phyloP scores from a whole-genome alignment of 2,113 vertebrate genomes.

The Pollimyrus isidori region DNA sequence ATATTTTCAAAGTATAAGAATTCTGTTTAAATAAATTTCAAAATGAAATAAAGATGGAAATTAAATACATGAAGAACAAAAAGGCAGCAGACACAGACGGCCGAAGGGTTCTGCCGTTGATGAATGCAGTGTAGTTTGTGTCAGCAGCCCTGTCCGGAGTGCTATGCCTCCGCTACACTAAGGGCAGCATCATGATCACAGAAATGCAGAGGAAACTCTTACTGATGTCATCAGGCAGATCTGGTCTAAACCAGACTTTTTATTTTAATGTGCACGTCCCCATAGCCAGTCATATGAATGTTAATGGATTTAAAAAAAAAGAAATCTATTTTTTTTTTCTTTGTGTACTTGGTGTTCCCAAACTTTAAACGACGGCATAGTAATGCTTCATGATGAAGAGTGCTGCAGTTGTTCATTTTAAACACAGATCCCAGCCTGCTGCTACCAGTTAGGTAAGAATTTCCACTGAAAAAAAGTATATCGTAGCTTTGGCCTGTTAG shows the following conservation, averaged over 20 bases:
- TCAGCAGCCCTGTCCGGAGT: background rate
- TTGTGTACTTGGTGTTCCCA: background rate
- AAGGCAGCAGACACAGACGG: background rate
- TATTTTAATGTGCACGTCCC: background rate
- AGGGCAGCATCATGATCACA: background rate
- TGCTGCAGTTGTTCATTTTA: background rate
- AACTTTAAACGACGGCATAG: background rate
- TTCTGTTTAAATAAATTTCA: background rate
- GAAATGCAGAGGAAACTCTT: background rate
- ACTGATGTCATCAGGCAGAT: background rate
- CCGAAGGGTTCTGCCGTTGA: background rate
- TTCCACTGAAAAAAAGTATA: background rate
- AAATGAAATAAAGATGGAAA: background rate
- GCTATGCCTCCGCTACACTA: background rate
- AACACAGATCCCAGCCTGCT: background rate
- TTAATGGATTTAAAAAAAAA: background rate
- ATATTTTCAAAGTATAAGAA: background rate
- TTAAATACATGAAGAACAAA: background rate
- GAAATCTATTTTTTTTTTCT: background rate
- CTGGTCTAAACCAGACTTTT: background rate
- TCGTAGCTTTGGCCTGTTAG: background rate
- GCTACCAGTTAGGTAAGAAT: background rate
- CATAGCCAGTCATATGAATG: background rate
- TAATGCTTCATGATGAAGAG: background rate
- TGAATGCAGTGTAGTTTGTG: background rate